Base-by-base conservation (phyloP, 2,888 invertebrate species). In the Sarcophaga carnaria region DNA sequence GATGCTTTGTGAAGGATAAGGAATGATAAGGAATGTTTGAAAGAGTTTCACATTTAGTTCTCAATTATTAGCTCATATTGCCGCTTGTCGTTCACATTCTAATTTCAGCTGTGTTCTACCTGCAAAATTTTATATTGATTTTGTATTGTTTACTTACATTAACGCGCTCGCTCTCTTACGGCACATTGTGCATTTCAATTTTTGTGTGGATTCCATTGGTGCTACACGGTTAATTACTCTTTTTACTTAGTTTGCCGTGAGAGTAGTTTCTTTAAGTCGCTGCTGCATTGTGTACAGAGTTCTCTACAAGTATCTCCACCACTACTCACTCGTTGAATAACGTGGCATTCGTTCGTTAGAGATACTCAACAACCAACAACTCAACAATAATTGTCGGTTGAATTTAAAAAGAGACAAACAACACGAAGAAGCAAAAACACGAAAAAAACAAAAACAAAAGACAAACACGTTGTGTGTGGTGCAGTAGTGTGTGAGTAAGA, bases 281-380 rank as follows among this genome's bases (percentile, higher is more conserved):
- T 27, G 67, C 49, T 62, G 59, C 10, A 25, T 45, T 67, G 45
- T 3, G 62, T 12, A 62, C 49, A 60, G 77, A 64, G 70, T 54
- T 37, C 69, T 54, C 37, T n/a, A 27, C 47, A 12, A 47, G 54
- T 22, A 49, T 25, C 37, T 79, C 60, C 49, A 71, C 66, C 64
- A 75, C 59, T 59, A 8, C 12, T 37, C 63, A 83, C 83, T 80
- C 83, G 83, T 59, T 86, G 80, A 77, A 69, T 71, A 88, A 88
- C 87, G 87, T 88, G 87, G 87, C 87, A 88, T 75, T 88, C 83
- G 87, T 75, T 88, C 83, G 87, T 80, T 83, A 76, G 60, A 72
- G 64, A 67, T 22, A 49, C 47, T 37, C 74, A 25, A 72, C 64
- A 14, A 37, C 37, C 37, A 37, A 77, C 70, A 59, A 20, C 12